These are phyloP conservation scores for Fregetta grallaria DNA, from an alignment of 2,113 vertebrate species.

Conservation along the genomic window DNA sequence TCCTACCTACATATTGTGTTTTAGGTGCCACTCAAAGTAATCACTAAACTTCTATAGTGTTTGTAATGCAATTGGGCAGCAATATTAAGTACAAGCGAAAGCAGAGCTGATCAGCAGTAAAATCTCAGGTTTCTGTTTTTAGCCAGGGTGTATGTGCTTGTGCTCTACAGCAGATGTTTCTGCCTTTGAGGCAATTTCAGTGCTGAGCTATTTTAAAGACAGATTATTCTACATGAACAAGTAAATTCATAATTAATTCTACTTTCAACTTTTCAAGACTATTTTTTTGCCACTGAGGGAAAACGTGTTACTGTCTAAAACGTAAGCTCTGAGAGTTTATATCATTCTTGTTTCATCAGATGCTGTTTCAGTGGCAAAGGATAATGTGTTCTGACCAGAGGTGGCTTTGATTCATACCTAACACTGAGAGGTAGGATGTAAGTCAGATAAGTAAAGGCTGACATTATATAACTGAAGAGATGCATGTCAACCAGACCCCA, in stretches of 20 bases:
- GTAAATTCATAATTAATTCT: conserved; percentile 65
- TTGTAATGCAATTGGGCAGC: not conserved
- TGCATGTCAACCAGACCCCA: not conserved
- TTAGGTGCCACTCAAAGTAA: not conserved
- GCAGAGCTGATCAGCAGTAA: conserved; percentile 46
- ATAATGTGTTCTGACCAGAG: conserved; percentile 1
- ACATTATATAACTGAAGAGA: conserved; percentile 1
- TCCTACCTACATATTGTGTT: not conserved
- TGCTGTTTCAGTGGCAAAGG: not conserved
- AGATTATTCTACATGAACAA: conserved; percentile 66
- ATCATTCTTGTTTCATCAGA: not conserved
- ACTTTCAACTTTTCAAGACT: conserved; percentile 35
- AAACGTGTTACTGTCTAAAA: not conserved
- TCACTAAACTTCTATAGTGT: not conserved
- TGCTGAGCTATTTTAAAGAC: conserved; percentile 64
- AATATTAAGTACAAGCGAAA: not conserved
- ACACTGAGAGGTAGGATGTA: not conserved
- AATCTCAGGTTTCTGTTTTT: conserved; percentile 58
- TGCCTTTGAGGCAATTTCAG: conserved; percentile 67
- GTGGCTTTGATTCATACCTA: conserved; percentile 24
- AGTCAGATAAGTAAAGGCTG: conserved; percentile 9
- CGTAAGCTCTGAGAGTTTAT: not conserved
- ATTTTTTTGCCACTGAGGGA: not conserved
- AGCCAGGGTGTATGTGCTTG: conserved; percentile 44
- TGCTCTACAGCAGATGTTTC: conserved; percentile 63